Percentiles rank a stretch among this genome's conserved stretches.
phyloP scores from a whole-genome alignment of 2,888 invertebrate genomes.

The Drosophila falleni region DNA sequence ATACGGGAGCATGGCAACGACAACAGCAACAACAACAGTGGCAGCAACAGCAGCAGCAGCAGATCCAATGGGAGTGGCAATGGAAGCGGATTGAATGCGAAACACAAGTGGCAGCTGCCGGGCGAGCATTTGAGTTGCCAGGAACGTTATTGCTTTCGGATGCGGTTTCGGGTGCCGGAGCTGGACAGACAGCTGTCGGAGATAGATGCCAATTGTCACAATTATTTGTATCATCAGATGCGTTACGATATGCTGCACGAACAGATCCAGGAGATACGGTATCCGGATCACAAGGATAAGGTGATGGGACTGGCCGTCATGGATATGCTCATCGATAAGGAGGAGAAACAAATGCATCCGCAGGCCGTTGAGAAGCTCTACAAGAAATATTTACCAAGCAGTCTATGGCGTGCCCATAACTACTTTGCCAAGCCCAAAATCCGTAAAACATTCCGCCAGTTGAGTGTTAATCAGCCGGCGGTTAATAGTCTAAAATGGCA shows the following conservation, averaged over 20 bases:
- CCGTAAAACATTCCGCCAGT: constrained; percentile 88
- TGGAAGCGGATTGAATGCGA: not conserved
- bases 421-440: constrained; percentile 92
- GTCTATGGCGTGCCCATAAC: constrained; percentile 90
- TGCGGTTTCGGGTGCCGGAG: constrained; percentile 90
- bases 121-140: constrained; percentile 87
- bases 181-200: constrained; percentile 76
- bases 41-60: not conserved
- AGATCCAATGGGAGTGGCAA: not conserved
- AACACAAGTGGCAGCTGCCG: constrained; percentile 89
- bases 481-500: constrained; percentile 89
- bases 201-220: constrained; percentile 91
- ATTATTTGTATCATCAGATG: constrained; percentile 95
- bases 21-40: constrained; percentile 53
- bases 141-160: constrained; percentile 90
- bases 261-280: constrained; percentile 92
- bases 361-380: constrained; percentile 91
- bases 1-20: constrained; percentile 87
- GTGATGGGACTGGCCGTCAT: constrained; percentile 93
- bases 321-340: constrained; percentile 94
- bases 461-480: constrained; percentile 88
- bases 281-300: constrained; percentile 91
- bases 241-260: constrained; percentile 92
- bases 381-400: constrained; percentile 93
- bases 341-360: constrained; percentile 90